Percentiles rank a stretch among this genome's conserved stretches.
phyloP scores from a whole-genome alignment of 2,113 vertebrate genomes.

The Zosterops pallidus region DNA sequence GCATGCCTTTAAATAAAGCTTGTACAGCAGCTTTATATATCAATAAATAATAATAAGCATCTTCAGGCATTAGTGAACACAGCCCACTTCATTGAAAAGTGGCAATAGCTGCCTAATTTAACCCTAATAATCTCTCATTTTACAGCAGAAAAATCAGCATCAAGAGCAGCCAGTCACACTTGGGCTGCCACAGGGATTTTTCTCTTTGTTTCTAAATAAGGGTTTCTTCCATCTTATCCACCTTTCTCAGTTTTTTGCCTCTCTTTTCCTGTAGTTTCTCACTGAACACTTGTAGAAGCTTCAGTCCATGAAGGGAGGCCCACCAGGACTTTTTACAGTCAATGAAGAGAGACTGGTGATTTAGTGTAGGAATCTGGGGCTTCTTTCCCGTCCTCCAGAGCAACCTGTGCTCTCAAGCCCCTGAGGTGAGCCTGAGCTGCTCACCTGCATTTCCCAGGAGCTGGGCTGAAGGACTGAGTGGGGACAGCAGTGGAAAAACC shows the following conservation, averaged over 20 bases:
- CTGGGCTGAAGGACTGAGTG: not conserved
- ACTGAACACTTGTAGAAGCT: not conserved
- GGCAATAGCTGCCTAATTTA: not conserved
- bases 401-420: fast-evolving
- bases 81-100: not conserved
- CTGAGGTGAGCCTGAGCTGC: fast-evolving
- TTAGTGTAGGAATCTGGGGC: not conserved
- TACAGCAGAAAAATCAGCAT: not conserved
- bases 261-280: not conserved
- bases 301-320: not conserved
- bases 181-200: not conserved
- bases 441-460: not conserved
- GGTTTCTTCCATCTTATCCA: not conserved
- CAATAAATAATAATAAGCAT: constrained; percentile 49
- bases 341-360: not conserved
- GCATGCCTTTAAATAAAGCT: constrained; percentile 20
- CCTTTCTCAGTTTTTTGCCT: not conserved
- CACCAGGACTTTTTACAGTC: not conserved
- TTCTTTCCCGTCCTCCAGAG: not conserved
- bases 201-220: not conserved
- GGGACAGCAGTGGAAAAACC: not conserved
- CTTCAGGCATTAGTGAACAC: constrained; percentile 7
- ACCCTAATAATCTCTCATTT: not conserved
- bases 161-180: not conserved
- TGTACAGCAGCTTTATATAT: not conserved